These are phyloP conservation scores for Phataginus tricuspis DNA, from an alignment of 2,797 vertebrate species.

Conservation along the genomic window DNA sequence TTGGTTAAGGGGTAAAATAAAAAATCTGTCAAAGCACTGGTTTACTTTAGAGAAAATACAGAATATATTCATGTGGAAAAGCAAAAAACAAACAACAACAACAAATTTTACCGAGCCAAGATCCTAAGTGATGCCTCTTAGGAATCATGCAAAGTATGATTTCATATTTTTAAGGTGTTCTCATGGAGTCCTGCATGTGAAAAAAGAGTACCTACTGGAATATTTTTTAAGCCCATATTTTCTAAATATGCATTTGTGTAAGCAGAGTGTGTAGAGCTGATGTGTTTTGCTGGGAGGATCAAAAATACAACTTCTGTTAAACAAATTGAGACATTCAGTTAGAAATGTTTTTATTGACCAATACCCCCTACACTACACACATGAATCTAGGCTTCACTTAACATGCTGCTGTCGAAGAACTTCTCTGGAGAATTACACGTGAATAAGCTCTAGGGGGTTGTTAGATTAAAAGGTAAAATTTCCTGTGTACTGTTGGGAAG, in stretches of 20 bases:
- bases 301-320: slow-evolving; percentile 16
- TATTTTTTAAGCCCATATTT: background rate
- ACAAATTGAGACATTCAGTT: background rate
- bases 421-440: slow-evolving; percentile 19
- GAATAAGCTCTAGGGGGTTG: background rate
- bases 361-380: background rate
- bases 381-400: background rate
- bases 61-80: slow-evolving; percentile 52
- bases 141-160: background rate
- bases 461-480: background rate
- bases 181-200: background rate
- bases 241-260: background rate
- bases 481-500: background rate
- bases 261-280: background rate
- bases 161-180: slow-evolving; percentile 23
- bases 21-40: slow-evolving; percentile 64
- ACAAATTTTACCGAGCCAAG: background rate
- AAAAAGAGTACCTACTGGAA: background rate
- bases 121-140: slow-evolving; percentile 43
- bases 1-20: slow-evolving; percentile 64
- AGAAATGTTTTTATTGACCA: background rate
- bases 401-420: background rate
- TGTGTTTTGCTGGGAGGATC: background rate
- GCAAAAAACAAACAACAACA: background rate
- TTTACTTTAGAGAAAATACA: slow-evolving; percentile 53